These are phyloP conservation scores for Corvus hawaiiensis DNA, from an alignment of 2,113 vertebrate species.

Conservation along the genomic window DNA sequence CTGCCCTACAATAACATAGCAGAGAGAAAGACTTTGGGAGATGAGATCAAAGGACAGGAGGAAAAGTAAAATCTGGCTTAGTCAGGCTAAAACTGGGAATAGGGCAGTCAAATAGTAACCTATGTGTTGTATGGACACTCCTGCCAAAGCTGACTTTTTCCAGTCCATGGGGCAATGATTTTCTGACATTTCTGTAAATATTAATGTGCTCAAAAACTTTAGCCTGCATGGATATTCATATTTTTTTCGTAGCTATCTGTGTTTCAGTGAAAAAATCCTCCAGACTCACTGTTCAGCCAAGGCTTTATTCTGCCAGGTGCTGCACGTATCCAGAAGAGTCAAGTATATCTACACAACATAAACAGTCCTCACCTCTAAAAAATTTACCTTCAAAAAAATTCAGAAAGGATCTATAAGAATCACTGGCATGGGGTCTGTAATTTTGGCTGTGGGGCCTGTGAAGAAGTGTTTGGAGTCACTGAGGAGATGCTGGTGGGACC, in stretches of 20 bases:
- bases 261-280: neutral
- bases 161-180: neutral
- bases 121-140: neutral
- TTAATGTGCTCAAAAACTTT: neutral
- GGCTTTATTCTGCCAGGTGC: neutral
- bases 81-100: neutral
- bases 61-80: neutral
- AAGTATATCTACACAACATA: neutral
- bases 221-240: neutral
- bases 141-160: neutral
- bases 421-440: neutral
- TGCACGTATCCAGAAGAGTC: neutral
- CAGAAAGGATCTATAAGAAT: neutral
- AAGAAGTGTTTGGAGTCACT: neutral
- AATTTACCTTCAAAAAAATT: neutral
- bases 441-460: neutral
- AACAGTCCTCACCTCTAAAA: neutral
- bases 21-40: neutral
- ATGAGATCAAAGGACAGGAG: slow-evolving; percentile 6
- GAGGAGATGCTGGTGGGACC: neutral
- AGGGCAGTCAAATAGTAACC: neutral
- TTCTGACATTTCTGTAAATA: neutral
- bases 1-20: neutral
- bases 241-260: neutral
- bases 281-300: neutral